Base-by-base conservation (phyloP, 2,888 invertebrate species). In the Rotaria socialis region DNA sequence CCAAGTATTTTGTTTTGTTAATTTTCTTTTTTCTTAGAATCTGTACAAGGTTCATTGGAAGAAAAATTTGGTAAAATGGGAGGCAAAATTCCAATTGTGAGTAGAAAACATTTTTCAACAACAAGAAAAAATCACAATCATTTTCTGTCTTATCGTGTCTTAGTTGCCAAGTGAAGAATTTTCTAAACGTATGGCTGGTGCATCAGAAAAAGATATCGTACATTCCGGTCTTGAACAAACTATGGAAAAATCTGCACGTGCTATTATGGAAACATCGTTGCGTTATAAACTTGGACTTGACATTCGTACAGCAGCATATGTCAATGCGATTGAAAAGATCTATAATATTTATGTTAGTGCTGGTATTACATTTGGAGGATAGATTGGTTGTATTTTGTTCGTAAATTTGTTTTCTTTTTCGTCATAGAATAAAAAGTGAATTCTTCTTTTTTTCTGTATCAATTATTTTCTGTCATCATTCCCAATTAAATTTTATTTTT, bases 201-300 rank as follows among this genome's bases (percentile, higher is more conserved):
- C 98, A 88, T 96, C 95, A 85, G 99, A 99, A 91, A 97, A 97
- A 90, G 97, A 98, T 90, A 98, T 99, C 89, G 97, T 99, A 27
- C 97, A 97, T 92, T 97, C 97, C 88, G 98, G 98, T 87, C 93
- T 99, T 85, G 96, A 96, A 91, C 96, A 96, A 91, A 96, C 97
- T 86, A 97, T 99, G 97, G 97, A 97, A 92, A 93, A 96, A 90
- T 96, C 97, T 80, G 96, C 96, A 85, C 94, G 94, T 93, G 96
- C 95, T 87, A 96, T 97, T 89, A 96, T 96, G 95, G 94, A 94
- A 91, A 95, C 96, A 56, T 95, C 96, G 52, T 93, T 94, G 93
- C 95, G 95, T 91, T 96, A 95, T 93, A 94, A 96, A 91, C 93
- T 98, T 87, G 97, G 97, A 86, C 92, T 97, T 89, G 98, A 99